Evolutionary conservation across 2,888 invertebrate genomes (phyloP).

Genomic region (Plebejus melissa): DNA sequence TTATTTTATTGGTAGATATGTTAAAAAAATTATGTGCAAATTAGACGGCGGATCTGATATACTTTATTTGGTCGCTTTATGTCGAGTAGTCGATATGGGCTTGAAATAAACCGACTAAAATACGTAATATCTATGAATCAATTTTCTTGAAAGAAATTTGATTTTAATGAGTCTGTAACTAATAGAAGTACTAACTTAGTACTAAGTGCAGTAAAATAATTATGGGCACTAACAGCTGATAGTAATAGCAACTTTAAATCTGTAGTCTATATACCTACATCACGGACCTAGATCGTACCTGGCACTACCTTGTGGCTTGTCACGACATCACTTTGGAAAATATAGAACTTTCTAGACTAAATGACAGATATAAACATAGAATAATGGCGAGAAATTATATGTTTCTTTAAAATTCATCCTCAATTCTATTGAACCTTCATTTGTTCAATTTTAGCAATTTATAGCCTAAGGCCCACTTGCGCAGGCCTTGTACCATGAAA

Average conservation of each 20-base stretch:
- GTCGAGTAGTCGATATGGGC: no score
- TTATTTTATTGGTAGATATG: neutral
- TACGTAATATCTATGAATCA: no score
- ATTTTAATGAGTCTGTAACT: neutral
- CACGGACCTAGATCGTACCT: slow-evolving; percentile 5
- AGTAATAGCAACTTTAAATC: neutral
- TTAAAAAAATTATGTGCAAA: neutral
- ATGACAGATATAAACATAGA: neutral
- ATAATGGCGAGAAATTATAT: neutral
- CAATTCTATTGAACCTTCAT: no score
- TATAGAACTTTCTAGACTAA: neutral
- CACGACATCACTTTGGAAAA: slow-evolving; percentile 1
- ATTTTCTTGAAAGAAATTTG: no score
- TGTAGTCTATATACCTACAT: slow-evolving; percentile 7
- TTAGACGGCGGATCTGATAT: no score
- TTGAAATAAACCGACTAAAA: no score
- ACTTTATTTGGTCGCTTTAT: no score
- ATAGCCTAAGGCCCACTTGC: no score
- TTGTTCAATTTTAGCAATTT: no score
- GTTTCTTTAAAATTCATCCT: no score
- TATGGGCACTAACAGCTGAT: neutral
- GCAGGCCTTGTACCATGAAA: no score
- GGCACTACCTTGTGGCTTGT: neutral
- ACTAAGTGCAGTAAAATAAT: neutral
- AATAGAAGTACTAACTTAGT: neutral